Conservation (phyloP, 2,797 vertebrate genomes). For the Alcedo atthis region DNA sequence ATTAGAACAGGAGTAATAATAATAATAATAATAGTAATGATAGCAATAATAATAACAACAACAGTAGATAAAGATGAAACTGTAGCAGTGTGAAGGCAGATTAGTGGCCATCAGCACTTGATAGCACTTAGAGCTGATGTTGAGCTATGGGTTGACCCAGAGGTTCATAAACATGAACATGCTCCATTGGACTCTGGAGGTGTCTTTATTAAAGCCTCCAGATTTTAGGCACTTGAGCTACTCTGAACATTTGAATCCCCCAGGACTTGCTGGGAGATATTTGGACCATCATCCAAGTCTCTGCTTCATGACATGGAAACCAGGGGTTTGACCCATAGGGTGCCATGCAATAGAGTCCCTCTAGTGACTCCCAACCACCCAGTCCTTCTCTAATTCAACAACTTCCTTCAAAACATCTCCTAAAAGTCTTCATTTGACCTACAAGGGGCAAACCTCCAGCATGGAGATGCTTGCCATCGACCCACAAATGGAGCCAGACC, state of each 20-base stretch:
- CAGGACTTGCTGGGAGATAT: background rate
- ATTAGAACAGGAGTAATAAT: background rate
- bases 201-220: background rate
- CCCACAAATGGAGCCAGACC: background rate
- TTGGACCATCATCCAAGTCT: fast-evolving
- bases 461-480: background rate
- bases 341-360: background rate
- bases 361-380: background rate
- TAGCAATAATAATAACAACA: background rate
- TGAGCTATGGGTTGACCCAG: background rate
- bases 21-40: background rate
- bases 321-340: background rate
- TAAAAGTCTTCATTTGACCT: background rate
- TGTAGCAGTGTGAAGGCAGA: background rate
- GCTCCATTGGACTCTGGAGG: background rate
- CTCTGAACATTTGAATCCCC: fast-evolving
- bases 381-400: background rate
- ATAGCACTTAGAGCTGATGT: background rate
- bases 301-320: background rate
- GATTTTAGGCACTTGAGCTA: background rate
- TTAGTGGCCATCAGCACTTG: background rate
- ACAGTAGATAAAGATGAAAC: background rate
- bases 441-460: background rate
- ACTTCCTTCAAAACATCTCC: background rate
- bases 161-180: background rate